These are phyloP conservation scores for Nudaria mundana DNA, from an alignment of 2,888 invertebrate genomes.

Conservation along the genomic window DNA sequence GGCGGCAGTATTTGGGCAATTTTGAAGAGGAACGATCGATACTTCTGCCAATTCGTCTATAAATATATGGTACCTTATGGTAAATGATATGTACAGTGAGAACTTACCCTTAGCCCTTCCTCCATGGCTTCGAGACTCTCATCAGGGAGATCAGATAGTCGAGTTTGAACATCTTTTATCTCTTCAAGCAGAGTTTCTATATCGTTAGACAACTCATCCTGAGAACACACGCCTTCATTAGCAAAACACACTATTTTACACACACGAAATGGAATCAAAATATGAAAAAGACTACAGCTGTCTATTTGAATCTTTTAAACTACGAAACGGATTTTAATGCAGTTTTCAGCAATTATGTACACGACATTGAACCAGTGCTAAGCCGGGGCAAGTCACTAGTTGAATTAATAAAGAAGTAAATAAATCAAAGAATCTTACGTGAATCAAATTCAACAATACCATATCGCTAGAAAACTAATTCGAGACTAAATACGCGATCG, in stretches of 20 bases:
- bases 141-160: conserved; percentile 85
- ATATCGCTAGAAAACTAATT: conserved; percentile 37
- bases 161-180: conserved; percentile 84
- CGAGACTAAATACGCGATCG: conserved; percentile 37
- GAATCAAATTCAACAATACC: conserved; percentile 17
- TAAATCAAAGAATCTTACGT: not conserved
- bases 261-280: conserved; percentile 33
- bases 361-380: too few relatives aligned
- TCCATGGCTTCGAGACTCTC: conserved; percentile 88
- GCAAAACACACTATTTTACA: conserved; percentile 46
- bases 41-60: too few relatives aligned
- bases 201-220: conserved; percentile 84
- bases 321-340: too few relatives aligned
- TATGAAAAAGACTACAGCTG: too few relatives aligned
- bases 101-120: conserved; percentile 86
- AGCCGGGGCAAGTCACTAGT: too few relatives aligned
- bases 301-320: too few relatives aligned
- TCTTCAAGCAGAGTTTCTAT: conserved; percentile 86
- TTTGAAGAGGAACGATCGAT: too few relatives aligned
- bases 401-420: not conserved
- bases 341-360: too few relatives aligned
- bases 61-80: too few relatives aligned
- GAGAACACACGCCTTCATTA: conserved; percentile 75
- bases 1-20: conserved; percentile 19
- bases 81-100: conserved; percentile 39